A percentile compares a stretch with the other conserved stretches of the same genome.
Evolutionary conservation across 2,888 invertebrate genomes (phyloP).

Genomic region (Punctoribates punctum): DNA sequence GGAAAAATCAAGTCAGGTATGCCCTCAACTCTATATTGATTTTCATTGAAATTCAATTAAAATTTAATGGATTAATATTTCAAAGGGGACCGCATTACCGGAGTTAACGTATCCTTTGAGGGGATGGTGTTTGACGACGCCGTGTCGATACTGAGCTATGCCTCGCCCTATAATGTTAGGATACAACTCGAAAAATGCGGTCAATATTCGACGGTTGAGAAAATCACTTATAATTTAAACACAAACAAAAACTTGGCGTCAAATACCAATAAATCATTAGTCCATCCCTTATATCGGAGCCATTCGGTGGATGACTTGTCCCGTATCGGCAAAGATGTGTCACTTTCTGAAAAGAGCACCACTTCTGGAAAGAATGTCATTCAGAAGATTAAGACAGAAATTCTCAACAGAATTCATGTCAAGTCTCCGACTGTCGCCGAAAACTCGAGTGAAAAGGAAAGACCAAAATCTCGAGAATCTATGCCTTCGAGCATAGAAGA

Average conservation of each 20-base stretch:
- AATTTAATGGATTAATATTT: not conserved
- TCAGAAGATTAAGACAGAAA: slow-evolving; percentile 24
- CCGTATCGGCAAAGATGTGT: slow-evolving; percentile 56
- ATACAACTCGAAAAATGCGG: slow-evolving; percentile 67
- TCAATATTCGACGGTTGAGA: slow-evolving; percentile 50
- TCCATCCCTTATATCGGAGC: slow-evolving; percentile 71
- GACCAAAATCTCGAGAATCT: not conserved
- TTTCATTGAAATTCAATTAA: not conserved
- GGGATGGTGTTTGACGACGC: slow-evolving; percentile 88
- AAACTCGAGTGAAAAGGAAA: not conserved
- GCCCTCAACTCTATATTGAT: slow-evolving; percentile 20
- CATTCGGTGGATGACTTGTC: slow-evolving; percentile 74
- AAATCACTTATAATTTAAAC: slow-evolving; percentile 34
- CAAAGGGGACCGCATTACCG: slow-evolving; percentile 78
- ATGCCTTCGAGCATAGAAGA: not conserved
- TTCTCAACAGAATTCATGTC: slow-evolving; percentile 4
- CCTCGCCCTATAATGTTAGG: slow-evolving; percentile 82
- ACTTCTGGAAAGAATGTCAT: slow-evolving; percentile 19
- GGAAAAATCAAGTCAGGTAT: slow-evolving; percentile 73
- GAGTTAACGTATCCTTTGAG: slow-evolving; percentile 78
- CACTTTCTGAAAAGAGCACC: slow-evolving; percentile 27
- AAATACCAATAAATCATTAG: slow-evolving; percentile 57
- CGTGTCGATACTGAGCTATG: slow-evolving; percentile 79
- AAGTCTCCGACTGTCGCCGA: not conserved
- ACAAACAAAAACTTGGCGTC: slow-evolving; percentile 37